These are phyloP conservation scores for Eulemur macaco DNA, from an alignment of 2,113 vertebrate species.

Conservation along the genomic window DNA sequence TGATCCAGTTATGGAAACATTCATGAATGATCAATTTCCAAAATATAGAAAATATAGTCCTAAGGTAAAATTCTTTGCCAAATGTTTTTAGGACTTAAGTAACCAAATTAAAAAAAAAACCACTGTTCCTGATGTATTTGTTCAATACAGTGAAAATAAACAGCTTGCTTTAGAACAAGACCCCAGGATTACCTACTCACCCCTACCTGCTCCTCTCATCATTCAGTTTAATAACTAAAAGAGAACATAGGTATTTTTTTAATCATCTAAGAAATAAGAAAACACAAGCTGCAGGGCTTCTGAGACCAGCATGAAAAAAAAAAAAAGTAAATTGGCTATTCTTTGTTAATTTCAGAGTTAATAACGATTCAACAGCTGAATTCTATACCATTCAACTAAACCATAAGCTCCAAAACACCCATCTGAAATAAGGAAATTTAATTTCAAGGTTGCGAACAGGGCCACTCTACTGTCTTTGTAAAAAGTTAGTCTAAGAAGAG, in stretches of 20 bases:
- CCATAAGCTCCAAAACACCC: not conserved
- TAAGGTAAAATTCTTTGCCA: not conserved
- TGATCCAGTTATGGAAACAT: not conserved
- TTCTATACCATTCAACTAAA: not conserved
- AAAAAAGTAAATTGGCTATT: not conserved
- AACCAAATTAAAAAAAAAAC: not conserved
- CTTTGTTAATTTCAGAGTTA: not conserved
- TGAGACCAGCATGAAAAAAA: not conserved
- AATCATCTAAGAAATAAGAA: slow-evolving; percentile 34
- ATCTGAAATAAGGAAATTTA: not conserved
- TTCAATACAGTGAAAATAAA: not conserved
- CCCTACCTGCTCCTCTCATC: not conserved
- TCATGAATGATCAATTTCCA: not conserved
- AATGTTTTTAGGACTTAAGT: not conserved
- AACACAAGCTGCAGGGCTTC: slow-evolving; percentile 9
- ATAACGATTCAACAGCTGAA: slow-evolving; percentile 9
- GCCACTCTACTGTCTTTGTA: not conserved
- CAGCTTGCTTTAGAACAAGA: slow-evolving; percentile 31
- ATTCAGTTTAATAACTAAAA: slow-evolving; percentile 15
- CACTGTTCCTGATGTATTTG: not conserved
- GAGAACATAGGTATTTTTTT: not conserved
- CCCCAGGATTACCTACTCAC: not conserved
- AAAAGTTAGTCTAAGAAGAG: not conserved
- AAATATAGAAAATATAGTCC: not conserved
- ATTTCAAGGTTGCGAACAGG: not conserved